These are phyloP conservation scores for Pseudomyrmex gracilis DNA, from an alignment of 1,140 invertebrate species.

Conservation along the genomic window DNA sequence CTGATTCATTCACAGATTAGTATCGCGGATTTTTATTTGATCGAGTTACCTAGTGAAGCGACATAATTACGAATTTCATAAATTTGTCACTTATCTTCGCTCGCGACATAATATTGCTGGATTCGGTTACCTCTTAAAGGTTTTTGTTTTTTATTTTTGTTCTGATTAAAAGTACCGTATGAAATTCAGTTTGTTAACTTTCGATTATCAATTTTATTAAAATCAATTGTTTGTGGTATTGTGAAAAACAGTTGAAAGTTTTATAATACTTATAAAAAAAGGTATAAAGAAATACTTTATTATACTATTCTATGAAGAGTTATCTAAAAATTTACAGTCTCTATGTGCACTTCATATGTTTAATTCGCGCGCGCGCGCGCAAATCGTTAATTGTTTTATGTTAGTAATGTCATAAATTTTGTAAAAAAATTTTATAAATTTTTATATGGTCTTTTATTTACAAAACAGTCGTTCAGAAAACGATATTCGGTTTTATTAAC, in stretches of 20 bases:
- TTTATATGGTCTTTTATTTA: background rate
- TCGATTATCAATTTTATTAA: background rate
- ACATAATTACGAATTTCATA: background rate
- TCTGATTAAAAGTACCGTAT: background rate
- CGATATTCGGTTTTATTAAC: constrained; percentile 40
- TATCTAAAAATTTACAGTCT: too few relatives aligned
- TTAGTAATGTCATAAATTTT: too few relatives aligned
- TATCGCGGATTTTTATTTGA: background rate
- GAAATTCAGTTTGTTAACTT: constrained; percentile 1
- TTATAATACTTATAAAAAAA: too few relatives aligned
- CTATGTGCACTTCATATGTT: too few relatives aligned
- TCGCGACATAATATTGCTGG: background rate
- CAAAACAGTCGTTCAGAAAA: background rate
- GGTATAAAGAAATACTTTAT: too few relatives aligned
- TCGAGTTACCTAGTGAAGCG: background rate
- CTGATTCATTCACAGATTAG: background rate
- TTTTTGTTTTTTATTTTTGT: background rate
- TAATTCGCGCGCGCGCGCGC: too few relatives aligned
- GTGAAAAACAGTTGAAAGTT: too few relatives aligned
- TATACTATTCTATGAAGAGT: too few relatives aligned
- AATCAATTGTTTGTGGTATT: too few relatives aligned
- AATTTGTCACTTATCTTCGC: constrained; percentile 27
- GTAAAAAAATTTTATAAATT: constrained; percentile 56
- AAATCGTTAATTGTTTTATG: too few relatives aligned
- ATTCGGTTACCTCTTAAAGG: background rate